Percentiles rank a stretch among this genome's conserved stretches.
These are phyloP conservation scores for Reticulitermes speratus DNA, from an alignment of 1,140 invertebrate genomes.

Conservation along the genomic window DNA sequence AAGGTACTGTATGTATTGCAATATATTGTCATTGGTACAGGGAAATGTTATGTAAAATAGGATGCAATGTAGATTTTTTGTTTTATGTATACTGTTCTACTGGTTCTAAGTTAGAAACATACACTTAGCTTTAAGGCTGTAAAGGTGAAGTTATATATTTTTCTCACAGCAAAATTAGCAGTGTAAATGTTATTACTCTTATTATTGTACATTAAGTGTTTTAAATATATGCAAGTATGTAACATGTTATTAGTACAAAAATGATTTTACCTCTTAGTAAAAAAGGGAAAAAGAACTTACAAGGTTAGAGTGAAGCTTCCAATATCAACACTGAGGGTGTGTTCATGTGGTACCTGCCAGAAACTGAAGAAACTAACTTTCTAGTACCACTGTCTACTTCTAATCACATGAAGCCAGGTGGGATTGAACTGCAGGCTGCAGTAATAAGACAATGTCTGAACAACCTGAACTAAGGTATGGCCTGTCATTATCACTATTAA, in stretches of 20 bases:
- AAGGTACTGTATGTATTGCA: background rate
- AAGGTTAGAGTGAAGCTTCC: no score
- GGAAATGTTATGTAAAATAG: background rate
- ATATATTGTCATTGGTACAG: background rate
- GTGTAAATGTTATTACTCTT: background rate
- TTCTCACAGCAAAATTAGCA: background rate
- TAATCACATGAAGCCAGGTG: no score
- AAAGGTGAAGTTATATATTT: background rate
- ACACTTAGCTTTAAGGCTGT: background rate
- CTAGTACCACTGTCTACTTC: no score
- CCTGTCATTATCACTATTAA: no score
- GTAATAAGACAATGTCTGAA: no score
- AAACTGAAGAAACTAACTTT: no score
- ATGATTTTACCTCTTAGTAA: no score
- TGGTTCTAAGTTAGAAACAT: background rate
- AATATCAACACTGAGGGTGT: no score
- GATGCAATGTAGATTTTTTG: background rate
- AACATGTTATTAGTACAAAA: background rate
- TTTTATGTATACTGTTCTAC: background rate
- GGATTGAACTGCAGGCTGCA: no score
- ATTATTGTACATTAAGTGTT: conserved; percentile 9
- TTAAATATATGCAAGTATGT: background rate
- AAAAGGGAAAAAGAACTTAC: no score
- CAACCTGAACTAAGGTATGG: no score
- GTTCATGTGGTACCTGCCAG: no score